phyloP scores from a whole-genome alignment of 2,888 invertebrate species.

The Sinopyrophorus schimmeli region DNA sequence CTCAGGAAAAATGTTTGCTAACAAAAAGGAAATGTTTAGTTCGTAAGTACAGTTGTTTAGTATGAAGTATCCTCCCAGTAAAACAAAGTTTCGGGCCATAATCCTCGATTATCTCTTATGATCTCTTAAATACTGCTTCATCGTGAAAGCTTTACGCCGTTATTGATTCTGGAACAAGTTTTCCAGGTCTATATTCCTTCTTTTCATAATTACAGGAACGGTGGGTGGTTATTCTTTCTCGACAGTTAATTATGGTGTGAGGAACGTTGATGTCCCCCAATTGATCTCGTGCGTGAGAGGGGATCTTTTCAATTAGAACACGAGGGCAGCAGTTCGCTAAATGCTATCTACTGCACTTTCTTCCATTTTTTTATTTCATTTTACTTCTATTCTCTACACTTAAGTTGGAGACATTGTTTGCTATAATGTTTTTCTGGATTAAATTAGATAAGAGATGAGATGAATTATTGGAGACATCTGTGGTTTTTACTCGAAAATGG shows the following conservation, averaged over 20 bases:
- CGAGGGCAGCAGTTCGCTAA: constrained; percentile 31
- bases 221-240: constrained; percentile 29
- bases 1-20: too few species aligned
- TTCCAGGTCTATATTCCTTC: constrained; percentile 22
- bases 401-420: constrained; percentile 33
- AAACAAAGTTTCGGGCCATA: constrained; percentile 28
- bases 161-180: constrained; percentile 27
- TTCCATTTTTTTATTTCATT: constrained; percentile 19
- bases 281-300: constrained; percentile 28
- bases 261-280: constrained; percentile 22
- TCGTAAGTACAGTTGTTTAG: too few species aligned
- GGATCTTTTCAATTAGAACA: constrained; percentile 33
- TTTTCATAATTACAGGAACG: constrained; percentile 28
- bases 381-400: constrained; percentile 31
- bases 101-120: constrained; percentile 29
- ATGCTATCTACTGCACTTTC: constrained; percentile 25
- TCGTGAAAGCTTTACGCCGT: constrained; percentile 21
- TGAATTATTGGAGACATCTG: constrained; percentile 26
- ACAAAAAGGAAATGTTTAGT: too few species aligned
- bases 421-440: constrained; percentile 36
- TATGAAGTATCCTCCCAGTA: too few species aligned
- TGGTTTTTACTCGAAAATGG: constrained; percentile 29
- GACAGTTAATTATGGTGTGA: constrained; percentile 31
- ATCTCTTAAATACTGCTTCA: constrained; percentile 29
- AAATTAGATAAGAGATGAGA: constrained; percentile 35